Conservation (phyloP, 2,797 vertebrate genomes). For the Esox lucius region DNA sequence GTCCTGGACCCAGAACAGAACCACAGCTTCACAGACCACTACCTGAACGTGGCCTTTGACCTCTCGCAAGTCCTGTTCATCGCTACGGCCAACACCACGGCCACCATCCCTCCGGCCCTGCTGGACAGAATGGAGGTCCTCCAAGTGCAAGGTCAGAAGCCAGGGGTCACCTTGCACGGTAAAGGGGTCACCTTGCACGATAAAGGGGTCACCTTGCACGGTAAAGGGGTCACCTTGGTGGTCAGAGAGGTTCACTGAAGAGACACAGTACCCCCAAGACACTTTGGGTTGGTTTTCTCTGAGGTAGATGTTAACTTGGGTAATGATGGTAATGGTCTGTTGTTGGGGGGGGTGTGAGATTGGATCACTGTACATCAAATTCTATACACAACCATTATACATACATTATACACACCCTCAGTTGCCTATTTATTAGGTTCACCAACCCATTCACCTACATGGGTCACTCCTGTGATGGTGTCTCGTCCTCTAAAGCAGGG, state of each 20-base stretch:
- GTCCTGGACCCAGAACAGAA: constrained; percentile 98
- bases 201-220: constrained; percentile 6
- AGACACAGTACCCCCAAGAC: too few relatives aligned
- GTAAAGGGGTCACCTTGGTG: constrained; percentile 4
- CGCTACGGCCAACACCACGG: constrained; percentile 92
- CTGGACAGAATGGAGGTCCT: constrained; percentile 97
- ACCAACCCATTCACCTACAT: too few relatives aligned
- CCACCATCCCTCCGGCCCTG: constrained; percentile 90
- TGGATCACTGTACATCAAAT: too few relatives aligned
- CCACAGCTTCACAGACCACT: constrained; percentile 96
- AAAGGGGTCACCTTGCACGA: background rate
- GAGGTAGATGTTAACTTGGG: background rate
- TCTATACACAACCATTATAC: too few relatives aligned
- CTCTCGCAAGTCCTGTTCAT: constrained; percentile 98
- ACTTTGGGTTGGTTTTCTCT: background rate
- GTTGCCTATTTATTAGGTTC: too few relatives aligned
- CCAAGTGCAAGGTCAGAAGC: constrained; percentile 89
- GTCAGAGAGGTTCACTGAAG: background rate
- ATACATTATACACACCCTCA: too few relatives aligned
- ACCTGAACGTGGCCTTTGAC: constrained; percentile 96
- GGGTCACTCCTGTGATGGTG: too few relatives aligned
- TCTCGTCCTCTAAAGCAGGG: too few relatives aligned
- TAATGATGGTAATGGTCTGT: background rate
- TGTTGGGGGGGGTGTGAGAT: too few relatives aligned
- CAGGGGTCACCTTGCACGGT: constrained; percentile 11